These are phyloP conservation scores for Caranx ignobilis DNA, from an alignment of 2,113 vertebrate species.

Conservation along the genomic window DNA sequence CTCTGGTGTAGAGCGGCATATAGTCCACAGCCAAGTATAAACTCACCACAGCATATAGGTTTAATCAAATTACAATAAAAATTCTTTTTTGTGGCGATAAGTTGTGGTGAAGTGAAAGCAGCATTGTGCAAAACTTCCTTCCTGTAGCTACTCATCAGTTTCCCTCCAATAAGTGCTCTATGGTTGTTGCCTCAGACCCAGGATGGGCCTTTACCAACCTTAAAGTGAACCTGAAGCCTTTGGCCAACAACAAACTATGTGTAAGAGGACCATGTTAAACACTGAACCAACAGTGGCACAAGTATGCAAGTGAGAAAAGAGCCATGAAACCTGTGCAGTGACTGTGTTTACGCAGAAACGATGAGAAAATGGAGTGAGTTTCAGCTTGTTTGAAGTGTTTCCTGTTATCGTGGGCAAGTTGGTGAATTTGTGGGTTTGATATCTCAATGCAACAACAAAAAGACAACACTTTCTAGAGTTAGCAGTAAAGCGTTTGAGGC, in stretches of 20 bases:
- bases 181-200: background rate
- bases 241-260: too few relatives aligned
- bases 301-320: background rate
- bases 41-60: background rate
- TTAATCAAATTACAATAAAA: slow-evolving; percentile 5
- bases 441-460: background rate
- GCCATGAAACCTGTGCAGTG: background rate
- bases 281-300: background rate
- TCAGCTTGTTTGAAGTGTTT: slow-evolving; percentile 28
- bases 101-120: slow-evolving; percentile 58
- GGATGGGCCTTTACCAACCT: slow-evolving; percentile 4
- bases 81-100: slow-evolving; percentile 1
- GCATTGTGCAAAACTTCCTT: slow-evolving; percentile 57
- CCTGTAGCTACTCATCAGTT: slow-evolving; percentile 41
- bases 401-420: slow-evolving; percentile 49
- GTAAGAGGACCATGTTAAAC: background rate
- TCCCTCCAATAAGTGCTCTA: background rate
- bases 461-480: background rate
- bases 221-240: background rate
- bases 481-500: background rate
- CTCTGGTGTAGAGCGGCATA: background rate
- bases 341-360: background rate
- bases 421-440: slow-evolving; percentile 40
- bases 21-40: fast-evolving
- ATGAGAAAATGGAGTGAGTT: slow-evolving; percentile 6